These are phyloP conservation scores for Neotoma lepida DNA, from an alignment of 2,113 vertebrate species.

Conservation along the genomic window DNA sequence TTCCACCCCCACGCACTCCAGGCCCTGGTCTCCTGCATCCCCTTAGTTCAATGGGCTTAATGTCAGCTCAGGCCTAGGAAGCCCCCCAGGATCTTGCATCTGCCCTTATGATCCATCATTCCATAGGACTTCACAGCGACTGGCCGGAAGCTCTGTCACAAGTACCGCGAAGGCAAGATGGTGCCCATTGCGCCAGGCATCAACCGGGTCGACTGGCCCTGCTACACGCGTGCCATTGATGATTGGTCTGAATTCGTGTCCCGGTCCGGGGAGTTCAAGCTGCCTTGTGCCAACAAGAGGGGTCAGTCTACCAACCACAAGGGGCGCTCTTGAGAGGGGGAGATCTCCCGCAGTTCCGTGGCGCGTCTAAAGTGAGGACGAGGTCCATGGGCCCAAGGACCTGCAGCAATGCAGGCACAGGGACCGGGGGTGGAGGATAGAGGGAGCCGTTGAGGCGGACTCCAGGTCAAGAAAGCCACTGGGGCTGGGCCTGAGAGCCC, in stretches of 20 bases:
- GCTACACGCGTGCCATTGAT: slow-evolving; percentile 69
- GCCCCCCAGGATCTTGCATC: not conserved
- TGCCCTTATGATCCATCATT: accelerated
- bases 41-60: not conserved
- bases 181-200: slow-evolving; percentile 60
- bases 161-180: slow-evolving; percentile 62
- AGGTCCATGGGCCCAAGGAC: accelerated
- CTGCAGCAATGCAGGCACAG: accelerated
- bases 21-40: not conserved
- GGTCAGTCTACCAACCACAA: not conserved
- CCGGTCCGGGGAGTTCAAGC: slow-evolving; percentile 59
- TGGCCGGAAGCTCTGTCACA: slow-evolving; percentile 54
- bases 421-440: accelerated
- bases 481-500: not conserved
- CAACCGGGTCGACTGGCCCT: slow-evolving; percentile 69
- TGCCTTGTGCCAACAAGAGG: slow-evolving; percentile 56
- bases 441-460: not conserved
- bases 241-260: slow-evolving; percentile 79
- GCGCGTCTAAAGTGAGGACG: too few relatives aligned
- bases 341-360: not conserved
- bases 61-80: not conserved
- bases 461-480: not conserved
- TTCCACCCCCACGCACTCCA: too few relatives aligned
- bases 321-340: not conserved
- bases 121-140: slow-evolving; percentile 69